Percentiles rank a stretch among this genome's conserved stretches.
phyloP scores from a whole-genome alignment of 2,797 vertebrate species.

The Takifugu rubripes region DNA sequence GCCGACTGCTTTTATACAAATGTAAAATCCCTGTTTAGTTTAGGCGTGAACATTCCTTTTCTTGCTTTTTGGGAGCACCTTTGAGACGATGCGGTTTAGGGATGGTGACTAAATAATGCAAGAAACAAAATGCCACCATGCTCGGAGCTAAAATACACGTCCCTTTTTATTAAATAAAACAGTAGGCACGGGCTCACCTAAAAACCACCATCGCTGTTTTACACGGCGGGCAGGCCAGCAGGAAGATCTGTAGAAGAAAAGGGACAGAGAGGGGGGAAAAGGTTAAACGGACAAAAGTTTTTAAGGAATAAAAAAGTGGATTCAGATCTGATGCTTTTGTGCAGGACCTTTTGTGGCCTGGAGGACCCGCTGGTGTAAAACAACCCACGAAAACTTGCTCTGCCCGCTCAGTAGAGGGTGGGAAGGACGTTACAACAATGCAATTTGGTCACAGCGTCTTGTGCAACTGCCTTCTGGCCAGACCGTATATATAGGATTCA shows the following conservation, averaged over 20 bases:
- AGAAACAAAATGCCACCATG: background rate
- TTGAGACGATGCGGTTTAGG: background rate
- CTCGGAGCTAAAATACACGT: background rate
- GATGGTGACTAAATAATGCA: conserved; percentile 3
- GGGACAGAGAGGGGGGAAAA: conserved; percentile 19
- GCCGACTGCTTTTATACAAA: too few relatives aligned
- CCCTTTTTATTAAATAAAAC: background rate
- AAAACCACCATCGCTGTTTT: conserved; percentile 87
- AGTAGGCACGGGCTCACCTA: conserved; percentile 77
- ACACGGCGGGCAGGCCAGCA: conserved; percentile 92
- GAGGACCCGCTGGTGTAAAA: too few relatives aligned
- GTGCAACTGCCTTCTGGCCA: too few relatives aligned
- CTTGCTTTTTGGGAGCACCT: background rate
- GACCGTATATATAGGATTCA: too few relatives aligned
- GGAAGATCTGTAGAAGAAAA: conserved; percentile 87
- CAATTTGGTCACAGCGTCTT: too few relatives aligned
- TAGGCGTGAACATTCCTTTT: background rate
- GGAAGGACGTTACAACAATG: too few relatives aligned
- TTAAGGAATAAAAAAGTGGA: conserved; percentile 19
- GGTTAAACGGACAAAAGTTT: conserved; percentile 14
- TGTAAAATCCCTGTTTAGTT: too few relatives aligned
- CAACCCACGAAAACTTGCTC: too few relatives aligned
- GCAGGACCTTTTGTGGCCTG: too few relatives aligned
- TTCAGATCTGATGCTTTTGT: too few relatives aligned
- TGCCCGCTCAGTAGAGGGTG: too few relatives aligned